These are phyloP conservation scores for Deilephila elpenor DNA, from an alignment of 2,888 invertebrate genomes.

Conservation along the genomic window DNA sequence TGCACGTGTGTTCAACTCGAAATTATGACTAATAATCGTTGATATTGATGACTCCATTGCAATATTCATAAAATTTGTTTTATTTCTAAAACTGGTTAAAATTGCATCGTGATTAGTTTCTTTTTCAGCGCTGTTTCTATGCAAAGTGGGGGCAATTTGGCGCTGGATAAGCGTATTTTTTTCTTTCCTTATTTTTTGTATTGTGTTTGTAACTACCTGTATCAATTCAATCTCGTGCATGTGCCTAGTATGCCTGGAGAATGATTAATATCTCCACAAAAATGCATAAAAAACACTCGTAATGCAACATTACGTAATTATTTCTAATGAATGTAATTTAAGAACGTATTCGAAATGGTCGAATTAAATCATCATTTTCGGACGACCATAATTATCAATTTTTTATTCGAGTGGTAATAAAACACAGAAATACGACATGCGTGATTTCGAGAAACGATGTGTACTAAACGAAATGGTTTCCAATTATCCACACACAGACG, in stretches of 20 bases:
- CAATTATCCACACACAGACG: constrained; percentile 30
- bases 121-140: constrained; percentile 9
- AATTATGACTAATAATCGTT: constrained; percentile 21
- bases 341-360: constrained; percentile 19
- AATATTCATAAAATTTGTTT: constrained; percentile 13
- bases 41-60: constrained; percentile 16
- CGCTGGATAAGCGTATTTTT: constrained; percentile 14
- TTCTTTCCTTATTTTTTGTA: constrained; percentile 22
- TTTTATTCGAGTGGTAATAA: constrained; percentile 12
- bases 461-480: constrained; percentile 21
- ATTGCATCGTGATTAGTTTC: constrained; percentile 22
- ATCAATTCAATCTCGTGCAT: constrained; percentile 19
- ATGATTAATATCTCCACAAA: constrained; percentile 17
- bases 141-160: constrained; percentile 16
- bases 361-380: constrained; percentile 16
- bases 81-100: constrained; percentile 21
- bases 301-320: constrained; percentile 22
- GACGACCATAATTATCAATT: constrained; percentile 4
- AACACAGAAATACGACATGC: constrained; percentile 12
- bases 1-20: not conserved
- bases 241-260: not conserved
- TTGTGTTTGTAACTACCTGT: constrained; percentile 18
- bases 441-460: constrained; percentile 21
- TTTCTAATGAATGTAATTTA: constrained; percentile 17
- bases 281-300: constrained; percentile 20